Evolutionary conservation across 2,888 invertebrate species (phyloP).

Genomic region (Rhabditophanes sp.): DNA sequence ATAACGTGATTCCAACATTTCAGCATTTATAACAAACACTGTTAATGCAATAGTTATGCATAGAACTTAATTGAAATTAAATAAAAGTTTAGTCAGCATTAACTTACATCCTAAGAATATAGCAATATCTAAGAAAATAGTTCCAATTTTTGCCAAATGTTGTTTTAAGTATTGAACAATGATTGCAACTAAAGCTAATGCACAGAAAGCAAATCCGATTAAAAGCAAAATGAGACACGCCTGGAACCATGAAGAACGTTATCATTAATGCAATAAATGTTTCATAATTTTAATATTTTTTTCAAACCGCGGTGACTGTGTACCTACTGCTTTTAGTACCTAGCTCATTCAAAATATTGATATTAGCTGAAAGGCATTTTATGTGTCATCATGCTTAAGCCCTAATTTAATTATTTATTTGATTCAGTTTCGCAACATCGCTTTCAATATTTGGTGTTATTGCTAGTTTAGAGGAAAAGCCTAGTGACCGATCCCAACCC

Average conservation of each 20-base stretch:
- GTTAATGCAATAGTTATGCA: slow-evolving; percentile 24
- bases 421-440: too few relatives aligned
- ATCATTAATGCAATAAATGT: too few relatives aligned
- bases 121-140: slow-evolving; percentile 4
- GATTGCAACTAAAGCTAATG: slow-evolving; percentile 14
- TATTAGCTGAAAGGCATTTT: too few relatives aligned
- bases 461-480: too few relatives aligned
- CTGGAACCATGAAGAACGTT: slow-evolving; percentile 34
- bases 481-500: too few relatives aligned
- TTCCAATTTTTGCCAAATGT: slow-evolving; percentile 8
- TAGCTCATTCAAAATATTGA: too few relatives aligned
- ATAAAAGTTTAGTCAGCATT: not conserved
- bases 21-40: slow-evolving; percentile 41
- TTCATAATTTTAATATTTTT: too few relatives aligned
- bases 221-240: slow-evolving; percentile 32
- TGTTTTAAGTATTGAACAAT: slow-evolving; percentile 21
- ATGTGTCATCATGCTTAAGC: too few relatives aligned
- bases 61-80: slow-evolving; percentile 17
- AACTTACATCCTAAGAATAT: slow-evolving; percentile 5
- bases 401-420: too few relatives aligned
- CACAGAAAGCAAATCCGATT: slow-evolving; percentile 17
- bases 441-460: too few relatives aligned
- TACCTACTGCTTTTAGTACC: too few relatives aligned
- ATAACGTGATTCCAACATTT: slow-evolving; percentile 41
- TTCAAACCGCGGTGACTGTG: too few relatives aligned